Evolutionary conservation across 2,888 invertebrate genomes (phyloP).

Genomic region (Chrysomela aeneicollis): DNA sequence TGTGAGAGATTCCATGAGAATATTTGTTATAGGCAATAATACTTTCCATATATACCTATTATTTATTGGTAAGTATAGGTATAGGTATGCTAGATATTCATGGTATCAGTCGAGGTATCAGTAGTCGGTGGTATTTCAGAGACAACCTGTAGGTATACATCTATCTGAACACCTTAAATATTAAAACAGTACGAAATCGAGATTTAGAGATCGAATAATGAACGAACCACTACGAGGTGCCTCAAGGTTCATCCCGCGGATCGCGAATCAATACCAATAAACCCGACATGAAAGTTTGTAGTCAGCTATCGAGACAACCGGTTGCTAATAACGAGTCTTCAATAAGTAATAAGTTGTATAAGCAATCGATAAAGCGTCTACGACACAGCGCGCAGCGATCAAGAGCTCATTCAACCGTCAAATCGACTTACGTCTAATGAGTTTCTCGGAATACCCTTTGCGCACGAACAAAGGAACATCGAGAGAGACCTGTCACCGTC

Average conservation of each 20-base stretch:
- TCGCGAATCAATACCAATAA: slow-evolving; percentile 36
- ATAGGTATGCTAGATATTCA: no score
- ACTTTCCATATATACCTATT: no score
- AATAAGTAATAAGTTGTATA: slow-evolving; percentile 47
- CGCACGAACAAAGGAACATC: slow-evolving; percentile 37
- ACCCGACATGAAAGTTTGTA: slow-evolving; percentile 39
- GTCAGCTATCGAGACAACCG: slow-evolving; percentile 38
- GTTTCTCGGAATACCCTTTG: slow-evolving; percentile 43
- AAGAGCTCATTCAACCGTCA: slow-evolving; percentile 43
- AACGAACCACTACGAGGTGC: neutral
- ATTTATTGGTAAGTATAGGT: no score
- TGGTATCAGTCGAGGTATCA: no score
- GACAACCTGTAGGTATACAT: no score
- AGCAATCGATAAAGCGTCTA: slow-evolving; percentile 37
- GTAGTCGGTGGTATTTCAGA: no score
- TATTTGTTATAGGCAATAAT: no score
- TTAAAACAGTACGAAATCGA: no score
- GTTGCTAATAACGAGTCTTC: slow-evolving; percentile 43
- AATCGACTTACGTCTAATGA: slow-evolving; percentile 45
- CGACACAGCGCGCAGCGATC: slow-evolving; percentile 10
- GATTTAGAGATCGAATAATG: neutral
- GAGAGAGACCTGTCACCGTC: neutral
- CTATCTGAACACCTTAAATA: no score
- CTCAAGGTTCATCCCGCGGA: neutral
- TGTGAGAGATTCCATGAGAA: no score